Evolutionary conservation across 2,113 vertebrate genomes (phyloP), one percentile per base, ranked within the genome.

Genomic region (Saccopteryx bilineata): DNA sequence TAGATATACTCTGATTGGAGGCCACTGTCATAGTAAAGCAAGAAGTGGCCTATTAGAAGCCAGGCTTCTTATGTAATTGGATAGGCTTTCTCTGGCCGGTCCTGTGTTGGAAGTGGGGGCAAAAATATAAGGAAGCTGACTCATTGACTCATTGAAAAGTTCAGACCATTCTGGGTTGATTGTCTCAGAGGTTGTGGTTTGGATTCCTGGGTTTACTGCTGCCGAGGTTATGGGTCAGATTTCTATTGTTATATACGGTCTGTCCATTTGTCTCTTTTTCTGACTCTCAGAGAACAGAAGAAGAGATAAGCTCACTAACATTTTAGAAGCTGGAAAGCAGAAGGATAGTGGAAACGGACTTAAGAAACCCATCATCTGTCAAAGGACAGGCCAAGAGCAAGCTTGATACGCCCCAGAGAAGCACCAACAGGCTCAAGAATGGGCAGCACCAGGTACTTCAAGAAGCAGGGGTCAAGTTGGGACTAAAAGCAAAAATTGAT

Each of bases 251-350:
- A 75, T 60, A 52, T 7, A 60, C 19, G 85, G 11, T 33, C 60
- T 85, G 31, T 24, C 50, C n/a, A 85, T 39, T 89, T 79, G 50
- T 85, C 58, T 72, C 58, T 52, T 90, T 50, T 48, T 28, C 72
- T 39, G 39, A 39, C 39, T 68, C n/a, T 80, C 65, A 68, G 65
- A 88, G 50, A 88, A 91, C 65, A 88, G 50, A 39, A 21, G 60
- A 78, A 48, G 52, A 92, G 28, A 76, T 71, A 52, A 87, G 90
- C 87, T 65, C 23, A 31, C 61, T 54, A 83, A 91, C 50, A 78
- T 31, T 88, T 91, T 56, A 26, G 79, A 88, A 88, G 65, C 39
- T 84, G n/a, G 83, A 89, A 91, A 68, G 72, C 58, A 74, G 24
- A 39, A 56, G 3, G 28, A 74, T 15, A 72, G 26, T 48, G n/a